Evolutionary conservation across 2,888 invertebrate species (phyloP).

Genomic region (Hyppa rectilinea): DNA sequence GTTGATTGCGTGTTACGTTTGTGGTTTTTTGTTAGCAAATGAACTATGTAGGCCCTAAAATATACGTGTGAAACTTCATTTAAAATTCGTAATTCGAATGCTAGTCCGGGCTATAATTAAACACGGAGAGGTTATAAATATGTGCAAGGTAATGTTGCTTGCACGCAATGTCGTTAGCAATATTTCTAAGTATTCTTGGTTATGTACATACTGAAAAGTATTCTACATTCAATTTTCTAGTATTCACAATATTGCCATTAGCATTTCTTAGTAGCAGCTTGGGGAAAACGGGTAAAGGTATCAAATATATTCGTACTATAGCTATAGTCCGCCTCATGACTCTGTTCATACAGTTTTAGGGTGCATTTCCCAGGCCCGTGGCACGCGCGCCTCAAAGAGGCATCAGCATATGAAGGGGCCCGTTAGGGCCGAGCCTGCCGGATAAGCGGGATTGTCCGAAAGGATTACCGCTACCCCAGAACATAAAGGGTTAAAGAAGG

Average conservation of each 20-base stretch:
- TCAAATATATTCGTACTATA: background rate
- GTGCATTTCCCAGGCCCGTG: too few species aligned
- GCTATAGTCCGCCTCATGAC: background rate
- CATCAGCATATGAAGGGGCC: too few species aligned
- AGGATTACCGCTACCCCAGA: too few species aligned
- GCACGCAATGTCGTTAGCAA: conserved; percentile 15
- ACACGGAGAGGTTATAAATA: conserved; percentile 6
- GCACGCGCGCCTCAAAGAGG: too few species aligned
- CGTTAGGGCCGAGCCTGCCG: too few species aligned
- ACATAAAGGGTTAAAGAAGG: too few species aligned
- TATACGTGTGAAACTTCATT: conserved; percentile 32
- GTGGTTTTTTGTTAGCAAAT: conserved; percentile 26
- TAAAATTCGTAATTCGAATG: conserved; percentile 7
- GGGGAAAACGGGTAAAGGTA: background rate
- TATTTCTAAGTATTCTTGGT: background rate
- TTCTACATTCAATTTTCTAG: background rate
- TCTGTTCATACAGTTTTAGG: background rate
- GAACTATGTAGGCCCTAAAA: conserved; percentile 19
- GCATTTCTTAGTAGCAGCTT: background rate
- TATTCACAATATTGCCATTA: background rate
- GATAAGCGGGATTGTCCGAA: too few species aligned
- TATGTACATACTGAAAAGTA: background rate
- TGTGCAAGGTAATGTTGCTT: background rate
- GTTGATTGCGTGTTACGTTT: conserved; percentile 43
- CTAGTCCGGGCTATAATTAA: background rate